Evolutionary conservation across 2,888 invertebrate species (phyloP), one percentile per base, ranked within the genome.

Genomic region (Rhopalosiphum nymphaeae): DNA sequence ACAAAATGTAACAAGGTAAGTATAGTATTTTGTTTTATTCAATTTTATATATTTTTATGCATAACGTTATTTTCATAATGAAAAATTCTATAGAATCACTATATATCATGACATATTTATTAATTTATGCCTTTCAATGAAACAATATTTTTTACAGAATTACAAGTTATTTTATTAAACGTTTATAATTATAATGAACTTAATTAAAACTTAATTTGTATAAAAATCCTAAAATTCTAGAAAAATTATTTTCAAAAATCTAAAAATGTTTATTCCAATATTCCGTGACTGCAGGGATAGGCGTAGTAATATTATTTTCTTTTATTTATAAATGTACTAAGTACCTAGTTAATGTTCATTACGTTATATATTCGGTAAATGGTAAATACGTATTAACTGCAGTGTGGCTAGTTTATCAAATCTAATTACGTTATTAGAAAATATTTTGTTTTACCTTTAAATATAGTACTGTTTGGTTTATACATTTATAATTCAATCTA

Each of bases 1-100:
- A 92, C 25, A 46, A 86, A 87, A 53, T 67, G 42, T 67, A 92
- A 53, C 87, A 36, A 92, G 61, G 92, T 85, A 13, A 10, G 1
- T 44, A 57, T 61, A 46, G 21, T 26, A 61, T 61, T 92, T 61
- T 87, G 7, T 46, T 13, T 86, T 5, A 53, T 26, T 86, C 3
- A 86, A 3, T 46, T 46, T 25, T 46, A 87, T 49, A 0, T 46
- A 42, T 84, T 36, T 42, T 84, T 57, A 57, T 26, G 9, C 7
- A 78, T 67, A 67, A n/a, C 13, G 13, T n/a, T n/a, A 67, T 67
- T 67, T 67, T 67, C n/a, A n/a, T 67, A 16, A n/a, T 67, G 25
- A 67, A 67, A 67, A 4, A n/a, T 67, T n/a, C n/a, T 67, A 67
- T 16, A 5, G 7, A n/a, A n/a, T n/a, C n/a, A n/a, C n/a, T n/a